A percentile compares a stretch with the other conserved stretches of the same genome.
These are phyloP conservation scores for Samia ricini DNA, from an alignment of 1,140 invertebrate genomes.

Conservation along the genomic window DNA sequence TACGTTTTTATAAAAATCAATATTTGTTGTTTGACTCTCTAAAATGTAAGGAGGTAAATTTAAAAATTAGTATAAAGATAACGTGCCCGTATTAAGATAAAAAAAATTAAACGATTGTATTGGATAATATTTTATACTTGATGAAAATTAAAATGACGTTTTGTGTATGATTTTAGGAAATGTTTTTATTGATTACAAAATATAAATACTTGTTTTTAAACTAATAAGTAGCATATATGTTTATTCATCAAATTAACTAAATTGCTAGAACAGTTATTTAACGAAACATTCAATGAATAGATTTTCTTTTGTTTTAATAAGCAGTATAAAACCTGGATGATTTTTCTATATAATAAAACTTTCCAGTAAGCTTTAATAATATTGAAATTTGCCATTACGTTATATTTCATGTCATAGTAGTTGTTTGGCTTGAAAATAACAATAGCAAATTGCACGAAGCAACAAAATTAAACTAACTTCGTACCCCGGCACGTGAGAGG, in stretches of 20 bases:
- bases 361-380: too few species aligned
- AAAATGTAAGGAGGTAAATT: background rate
- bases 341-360: too few species aligned
- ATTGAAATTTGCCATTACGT: background rate
- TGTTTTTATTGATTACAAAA: too few species aligned
- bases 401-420: background rate
- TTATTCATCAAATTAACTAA: too few species aligned
- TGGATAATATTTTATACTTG: background rate
- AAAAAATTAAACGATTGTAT: background rate
- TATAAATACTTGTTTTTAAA: too few species aligned
- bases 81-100: background rate
- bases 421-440: too few species aligned
- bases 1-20: background rate
- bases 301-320: too few species aligned
- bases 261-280: too few species aligned
- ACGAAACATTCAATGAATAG: too few species aligned
- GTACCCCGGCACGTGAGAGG: slow-evolving; percentile 17
- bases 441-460: slow-evolving; percentile 43
- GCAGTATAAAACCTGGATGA: too few species aligned
- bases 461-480: slow-evolving; percentile 38
- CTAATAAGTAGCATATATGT: background rate
- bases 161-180: too few species aligned
- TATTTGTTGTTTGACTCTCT: too few species aligned
- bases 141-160: background rate
- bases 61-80: background rate